Base-by-base conservation (phyloP, 2,797 vertebrate genomes). In the Hemitrygon akajei region DNA sequence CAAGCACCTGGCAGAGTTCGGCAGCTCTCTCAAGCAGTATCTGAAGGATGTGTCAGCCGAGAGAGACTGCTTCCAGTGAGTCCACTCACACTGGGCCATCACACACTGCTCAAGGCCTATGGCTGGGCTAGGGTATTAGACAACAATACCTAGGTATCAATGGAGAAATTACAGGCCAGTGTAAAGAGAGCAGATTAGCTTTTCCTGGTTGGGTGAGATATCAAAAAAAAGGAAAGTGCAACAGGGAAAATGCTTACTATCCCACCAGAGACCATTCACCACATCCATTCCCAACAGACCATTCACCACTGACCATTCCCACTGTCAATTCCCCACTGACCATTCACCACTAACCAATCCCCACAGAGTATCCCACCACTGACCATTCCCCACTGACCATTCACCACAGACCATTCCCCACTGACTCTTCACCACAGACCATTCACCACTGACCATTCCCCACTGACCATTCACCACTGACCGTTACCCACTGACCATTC, bases 11-110 rank as follows among this genome's bases (percentile, higher is more conserved):
- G 96, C 97, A 0, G 98, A 98, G 79, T 99, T 99, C 58, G 97
- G 98, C 93, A 97, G 97, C 95, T 98, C 98, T 77, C 96, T 99
- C 95, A 98, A 98, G 95, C 98, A 98, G 95, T 99, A 99, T 95
- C 96, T 99, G 96, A 98, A 98, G 96, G 98, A 97, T 0, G 98
- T 99, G 40, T 98, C 98, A 0, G 97, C 97, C 71, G 97, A 98
- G 94, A 96, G 95, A 95, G 98, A 97, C 96, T 99, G 98, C 96
- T 98, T 99, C 96, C 99, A 99, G 98, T 99, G 96, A 97, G 98
- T 97, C 94, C 14, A 82, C 18, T 1, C 58, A 34, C 30, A n/a
- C 58, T 87, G 27, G 56, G 30, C 10, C 47, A 47, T 47, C 4
- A 47, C 47, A 47, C 47, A 47, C 47, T 47, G 47, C 47, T 2